Evolutionary conservation across 2,888 invertebrate genomes (phyloP), one percentile per base, ranked within the genome.

Genomic region (Cryptophagus acutangulus): DNA sequence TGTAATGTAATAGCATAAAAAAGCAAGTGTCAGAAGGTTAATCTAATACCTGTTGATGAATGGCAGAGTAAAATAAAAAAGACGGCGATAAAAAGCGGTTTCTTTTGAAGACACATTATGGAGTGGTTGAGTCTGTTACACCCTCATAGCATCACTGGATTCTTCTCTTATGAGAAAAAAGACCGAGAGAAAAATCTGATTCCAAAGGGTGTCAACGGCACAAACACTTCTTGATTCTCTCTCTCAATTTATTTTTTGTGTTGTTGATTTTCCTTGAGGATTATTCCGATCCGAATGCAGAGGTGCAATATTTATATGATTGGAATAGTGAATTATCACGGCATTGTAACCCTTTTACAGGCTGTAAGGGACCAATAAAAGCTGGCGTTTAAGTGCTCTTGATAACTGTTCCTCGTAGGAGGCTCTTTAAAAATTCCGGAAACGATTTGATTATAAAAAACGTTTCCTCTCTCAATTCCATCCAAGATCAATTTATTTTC

Each of bases 291-390:
- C n/a, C n/a, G n/a, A n/a, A n/a, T n/a, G n/a, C n/a, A n/a, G 17
- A 34, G 12, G 34, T 17, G 34, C 18, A 49, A 31, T 31, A 31
- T 20, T 46, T 51, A 47, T 51, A 52, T 54, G 51, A 50, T 50
- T 52, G 54, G 55, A 56, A 57, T 53, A 57, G 57, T 66, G 64
- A 69, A 67, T 68, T 68, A 69, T 68, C 65, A 65, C 64, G 61
- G 61, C n/a, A 54, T 52, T 53, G 64, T 67, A 70, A 70, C 70
- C 69, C 69, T 70, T 71, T 70, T 68, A 70, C 67, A 63, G 62
- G 65, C 69, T 67, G 65, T 69, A 62, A 62, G 71, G 69, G 71
- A 66, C 63, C 63, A 67, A 70, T 71, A 70, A 70, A 69, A 65
- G 62, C 53, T n/a, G n/a, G 62, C 61, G 63, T 65, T 66, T 65